Percentiles rank a stretch among this genome's conserved stretches.
These are phyloP conservation scores for Hemicentrotus pulcherrimus DNA, from an alignment of 35 echinoderm and acorn worm genomes.

Conservation along the genomic window DNA sequence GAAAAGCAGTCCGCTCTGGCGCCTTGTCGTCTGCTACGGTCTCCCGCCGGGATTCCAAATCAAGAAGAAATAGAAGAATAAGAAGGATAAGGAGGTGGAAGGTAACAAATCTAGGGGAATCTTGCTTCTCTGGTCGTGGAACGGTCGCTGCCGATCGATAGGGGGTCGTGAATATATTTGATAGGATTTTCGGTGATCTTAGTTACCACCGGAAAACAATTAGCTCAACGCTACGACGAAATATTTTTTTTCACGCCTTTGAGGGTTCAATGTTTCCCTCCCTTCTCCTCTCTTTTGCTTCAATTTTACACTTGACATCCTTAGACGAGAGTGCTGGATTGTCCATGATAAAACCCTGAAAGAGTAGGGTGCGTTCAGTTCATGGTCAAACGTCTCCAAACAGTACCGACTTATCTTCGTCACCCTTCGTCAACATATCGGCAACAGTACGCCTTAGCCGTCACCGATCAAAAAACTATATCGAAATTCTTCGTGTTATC, in stretches of 20 bases:
- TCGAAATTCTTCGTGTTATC: neutral
- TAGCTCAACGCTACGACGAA: slow-evolving; percentile 11
- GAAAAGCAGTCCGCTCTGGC: slow-evolving; percentile 4
- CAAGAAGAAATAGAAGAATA: slow-evolving; percentile 24
- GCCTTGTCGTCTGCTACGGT: neutral
- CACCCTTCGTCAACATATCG: slow-evolving; percentile 6
- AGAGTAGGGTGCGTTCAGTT: neutral
- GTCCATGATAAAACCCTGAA: neutral
- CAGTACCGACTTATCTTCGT: neutral
- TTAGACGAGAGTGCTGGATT: neutral
- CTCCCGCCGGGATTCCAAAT: slow-evolving; percentile 33
- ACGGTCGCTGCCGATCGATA: neutral
- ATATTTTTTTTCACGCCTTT: slow-evolving; percentile 15
- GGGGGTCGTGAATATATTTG: slow-evolving; percentile 40
- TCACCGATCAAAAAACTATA: neutral
- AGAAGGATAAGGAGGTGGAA: neutral
- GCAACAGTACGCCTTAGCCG: neutral
- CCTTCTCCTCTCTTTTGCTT: neutral
- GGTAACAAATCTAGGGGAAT: slow-evolving; percentile 23
- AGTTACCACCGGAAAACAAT: slow-evolving; percentile 49
- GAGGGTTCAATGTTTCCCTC: neutral
- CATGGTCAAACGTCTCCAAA: neutral
- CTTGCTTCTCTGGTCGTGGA: neutral
- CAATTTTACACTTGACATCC: neutral
- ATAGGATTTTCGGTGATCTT: slow-evolving; percentile 43